Percentiles rank a stretch among this genome's conserved stretches.
phyloP scores from a whole-genome alignment of 2,113 vertebrate genomes.

The Aythya baeri region DNA sequence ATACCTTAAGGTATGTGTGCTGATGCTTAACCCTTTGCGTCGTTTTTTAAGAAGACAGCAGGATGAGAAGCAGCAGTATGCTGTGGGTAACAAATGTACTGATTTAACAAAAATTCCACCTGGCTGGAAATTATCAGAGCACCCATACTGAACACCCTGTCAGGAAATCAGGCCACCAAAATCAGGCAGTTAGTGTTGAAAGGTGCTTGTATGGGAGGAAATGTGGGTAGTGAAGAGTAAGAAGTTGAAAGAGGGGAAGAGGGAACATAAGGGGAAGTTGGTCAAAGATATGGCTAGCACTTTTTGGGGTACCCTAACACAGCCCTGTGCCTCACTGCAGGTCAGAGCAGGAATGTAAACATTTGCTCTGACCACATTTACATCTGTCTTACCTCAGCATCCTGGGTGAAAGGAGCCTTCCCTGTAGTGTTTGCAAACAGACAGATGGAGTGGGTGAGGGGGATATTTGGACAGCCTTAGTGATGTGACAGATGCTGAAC shows the following conservation, averaged over 20 bases:
- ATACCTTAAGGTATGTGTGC: constrained; percentile 19
- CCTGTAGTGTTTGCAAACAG: background rate
- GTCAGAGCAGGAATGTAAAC: background rate
- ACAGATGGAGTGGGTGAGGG: background rate
- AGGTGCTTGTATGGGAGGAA: background rate
- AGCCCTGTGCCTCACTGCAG: background rate
- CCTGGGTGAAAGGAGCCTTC: background rate
- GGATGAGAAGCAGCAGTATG: background rate
- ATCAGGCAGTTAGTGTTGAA: background rate
- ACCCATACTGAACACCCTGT: fast-evolving
- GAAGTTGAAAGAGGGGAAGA: background rate
- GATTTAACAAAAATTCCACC: background rate
- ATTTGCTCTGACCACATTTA: background rate
- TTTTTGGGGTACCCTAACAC: background rate
- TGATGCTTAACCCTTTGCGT: background rate
- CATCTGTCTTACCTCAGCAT: background rate
- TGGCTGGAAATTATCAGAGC: background rate
- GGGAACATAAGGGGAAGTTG: background rate
- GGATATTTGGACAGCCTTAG: background rate
- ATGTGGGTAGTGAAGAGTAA: fast-evolving
- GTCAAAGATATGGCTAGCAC: background rate
- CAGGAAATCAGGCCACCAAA: background rate
- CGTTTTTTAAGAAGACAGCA: background rate
- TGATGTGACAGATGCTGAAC: background rate
- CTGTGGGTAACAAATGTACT: background rate